A percentile compares a stretch with the other conserved stretches of the same genome.
These are phyloP conservation scores for Atethmia centrago DNA, from an alignment of 2,888 invertebrate genomes.

Conservation along the genomic window DNA sequence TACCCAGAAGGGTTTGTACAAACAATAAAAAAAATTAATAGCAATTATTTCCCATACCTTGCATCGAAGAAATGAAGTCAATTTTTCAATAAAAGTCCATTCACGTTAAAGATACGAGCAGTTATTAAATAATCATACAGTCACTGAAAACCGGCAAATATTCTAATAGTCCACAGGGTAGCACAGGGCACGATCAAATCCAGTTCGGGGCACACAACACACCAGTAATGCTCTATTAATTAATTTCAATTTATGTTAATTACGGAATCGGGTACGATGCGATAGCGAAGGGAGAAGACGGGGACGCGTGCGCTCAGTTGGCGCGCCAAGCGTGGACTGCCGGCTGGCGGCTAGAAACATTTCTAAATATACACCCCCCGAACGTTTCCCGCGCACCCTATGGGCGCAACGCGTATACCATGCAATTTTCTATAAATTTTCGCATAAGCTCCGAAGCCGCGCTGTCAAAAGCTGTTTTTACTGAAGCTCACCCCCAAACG, in stretches of 20 bases:
- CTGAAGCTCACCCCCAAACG: conserved; percentile 77
- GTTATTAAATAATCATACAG: conserved; percentile 74
- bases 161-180: conserved; percentile 71
- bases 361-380: conserved; percentile 90
- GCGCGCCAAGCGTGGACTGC: conserved; percentile 85
- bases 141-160: conserved; percentile 62
- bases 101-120: conserved; percentile 69
- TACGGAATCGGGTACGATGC: conserved; percentile 80
- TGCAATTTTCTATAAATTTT: conserved; percentile 90
- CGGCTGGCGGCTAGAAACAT: conserved; percentile 78
- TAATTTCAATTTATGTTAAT: conserved; percentile 83
- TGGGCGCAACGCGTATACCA: conserved; percentile 85
- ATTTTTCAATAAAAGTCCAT: conserved; percentile 78
- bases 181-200: conserved; percentile 81
- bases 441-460: conserved; percentile 87
- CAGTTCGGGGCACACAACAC: conserved; percentile 84
- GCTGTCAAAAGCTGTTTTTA: conserved; percentile 89
- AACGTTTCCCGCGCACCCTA: conserved; percentile 82
- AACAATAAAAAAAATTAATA: conserved; percentile 58
- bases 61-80: conserved; percentile 71
- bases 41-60: conserved; percentile 77
- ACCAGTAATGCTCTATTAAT: conserved; percentile 73
- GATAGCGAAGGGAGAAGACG: conserved; percentile 70
- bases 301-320: conserved; percentile 78
- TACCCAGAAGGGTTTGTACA: conserved; percentile 35